Evolutionary conservation across 2,797 vertebrate genomes (phyloP).

Genomic region (Parambassis ranga): DNA sequence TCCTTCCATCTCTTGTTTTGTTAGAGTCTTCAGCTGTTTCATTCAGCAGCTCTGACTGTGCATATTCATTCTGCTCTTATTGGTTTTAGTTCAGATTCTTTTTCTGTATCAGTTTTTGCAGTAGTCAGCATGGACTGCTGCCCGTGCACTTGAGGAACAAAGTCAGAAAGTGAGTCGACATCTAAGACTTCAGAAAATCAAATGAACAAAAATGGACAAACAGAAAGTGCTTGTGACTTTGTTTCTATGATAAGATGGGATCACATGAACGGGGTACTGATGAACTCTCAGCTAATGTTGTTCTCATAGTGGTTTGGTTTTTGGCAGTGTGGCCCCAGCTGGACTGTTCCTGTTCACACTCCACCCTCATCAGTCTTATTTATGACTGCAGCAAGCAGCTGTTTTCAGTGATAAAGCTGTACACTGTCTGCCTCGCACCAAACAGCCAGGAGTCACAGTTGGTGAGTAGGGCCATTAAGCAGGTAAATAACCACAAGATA

Average conservation of each 20-base stretch:
- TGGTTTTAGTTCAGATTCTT: slow-evolving; percentile 9
- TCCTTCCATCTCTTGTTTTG: neutral
- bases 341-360: neutral
- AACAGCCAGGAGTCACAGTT: neutral
- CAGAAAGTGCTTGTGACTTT: neutral
- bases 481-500: neutral
- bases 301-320: too few relatives aligned
- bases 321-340: neutral
- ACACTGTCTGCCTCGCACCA: neutral
- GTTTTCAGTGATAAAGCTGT: neutral
- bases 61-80: slow-evolving; percentile 14
- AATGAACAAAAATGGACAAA: neutral
- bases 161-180: neutral
- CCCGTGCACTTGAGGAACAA: slow-evolving; percentile 1
- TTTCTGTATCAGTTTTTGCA: neutral
- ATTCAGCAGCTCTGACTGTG: slow-evolving; percentile 1
- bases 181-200: neutral
- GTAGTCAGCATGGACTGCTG: neutral
- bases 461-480: neutral
- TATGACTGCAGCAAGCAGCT: neutral
- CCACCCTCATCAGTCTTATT: neutral
- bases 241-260: too few relatives aligned
- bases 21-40: neutral
- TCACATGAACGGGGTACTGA: too few relatives aligned
- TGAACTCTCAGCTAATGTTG: too few relatives aligned